Percentiles rank a stretch among this genome's conserved stretches.
Conservation (phyloP, 2,888 invertebrate genomes). For the Lochmaea crataegi region DNA sequence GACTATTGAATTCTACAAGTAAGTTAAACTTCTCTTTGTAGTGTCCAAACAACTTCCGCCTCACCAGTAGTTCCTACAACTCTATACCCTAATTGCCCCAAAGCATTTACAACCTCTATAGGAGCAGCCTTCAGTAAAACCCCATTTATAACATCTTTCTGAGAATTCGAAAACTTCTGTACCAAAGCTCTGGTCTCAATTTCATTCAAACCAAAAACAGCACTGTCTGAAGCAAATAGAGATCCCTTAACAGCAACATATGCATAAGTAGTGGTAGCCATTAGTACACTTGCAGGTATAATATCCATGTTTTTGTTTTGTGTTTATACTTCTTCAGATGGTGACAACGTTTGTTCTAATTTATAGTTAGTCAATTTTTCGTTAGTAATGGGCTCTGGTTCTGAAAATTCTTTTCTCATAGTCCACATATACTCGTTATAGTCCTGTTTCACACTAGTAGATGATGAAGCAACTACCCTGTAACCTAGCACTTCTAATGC, state of each 20-base stretch:
- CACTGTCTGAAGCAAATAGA: conserved; percentile 78
- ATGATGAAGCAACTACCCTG: conserved; percentile 88
- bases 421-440: conserved; percentile 95
- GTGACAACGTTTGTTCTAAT: conserved; percentile 37
- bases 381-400: conserved; percentile 75
- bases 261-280: conserved; percentile 70
- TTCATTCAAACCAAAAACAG: conserved; percentile 79
- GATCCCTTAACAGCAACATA: conserved; percentile 86
- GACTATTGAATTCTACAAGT: background rate
- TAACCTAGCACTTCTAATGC: conserved; percentile 90
- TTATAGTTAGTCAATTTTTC: conserved; percentile 23
- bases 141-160: conserved; percentile 76
- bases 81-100: conserved; percentile 82
- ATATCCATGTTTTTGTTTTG: conserved; percentile 57
- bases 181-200: conserved; percentile 78
- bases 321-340: conserved; percentile 37
- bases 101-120: conserved; percentile 77
- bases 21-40: conserved; percentile 79
- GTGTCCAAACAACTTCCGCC: conserved; percentile 85
- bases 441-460: conserved; percentile 86
- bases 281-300: conserved; percentile 63
- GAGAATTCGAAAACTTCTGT: conserved; percentile 75
- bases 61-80: conserved; percentile 84
- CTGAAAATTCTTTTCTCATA: conserved; percentile 88
- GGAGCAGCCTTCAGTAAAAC: conserved; percentile 77